Percentiles rank a stretch among this genome's conserved stretches.
These are phyloP conservation scores for Ctenopoma multispine DNA, from an alignment of 2,797 vertebrate genomes.

Conservation along the genomic window DNA sequence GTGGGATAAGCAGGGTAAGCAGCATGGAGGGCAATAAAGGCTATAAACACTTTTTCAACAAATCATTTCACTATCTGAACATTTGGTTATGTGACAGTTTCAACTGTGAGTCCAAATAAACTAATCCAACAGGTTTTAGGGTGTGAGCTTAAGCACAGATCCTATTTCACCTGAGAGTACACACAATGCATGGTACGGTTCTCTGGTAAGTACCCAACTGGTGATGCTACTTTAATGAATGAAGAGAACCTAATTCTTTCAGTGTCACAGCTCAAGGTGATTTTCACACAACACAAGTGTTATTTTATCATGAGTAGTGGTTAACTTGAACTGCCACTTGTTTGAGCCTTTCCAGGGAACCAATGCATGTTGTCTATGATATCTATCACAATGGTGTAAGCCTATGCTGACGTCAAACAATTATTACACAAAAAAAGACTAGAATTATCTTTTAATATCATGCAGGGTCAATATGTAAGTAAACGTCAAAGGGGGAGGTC, in stretches of 20 bases:
- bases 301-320: background rate
- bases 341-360: constrained; percentile 15
- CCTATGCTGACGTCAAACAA: background rate
- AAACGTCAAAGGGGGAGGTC: constrained; percentile 13
- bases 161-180: constrained; percentile 18
- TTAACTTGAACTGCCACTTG: background rate
- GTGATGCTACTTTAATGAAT: background rate
- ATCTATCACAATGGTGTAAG: background rate
- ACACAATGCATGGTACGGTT: constrained; percentile 12
- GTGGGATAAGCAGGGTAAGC: constrained; percentile 72
- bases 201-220: constrained; percentile 1
- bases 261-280: constrained; percentile 17
- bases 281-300: background rate
- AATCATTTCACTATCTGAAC: constrained; percentile 30
- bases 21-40: constrained; percentile 40
- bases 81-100: constrained; percentile 30
- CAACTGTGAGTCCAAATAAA: constrained; percentile 30
- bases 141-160: constrained; percentile 24
- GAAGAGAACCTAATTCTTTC: constrained; percentile 9
- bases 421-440: background rate
- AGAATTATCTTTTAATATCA: constrained; percentile 22
- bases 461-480: constrained; percentile 31
- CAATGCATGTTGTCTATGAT: constrained; percentile 2
- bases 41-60: constrained; percentile 30
- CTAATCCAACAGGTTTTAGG: constrained; percentile 45